Conservation (phyloP, 30 jellyfish, hydroid and myxozoan genomes). For the Cassiopea andromeda region DNA sequence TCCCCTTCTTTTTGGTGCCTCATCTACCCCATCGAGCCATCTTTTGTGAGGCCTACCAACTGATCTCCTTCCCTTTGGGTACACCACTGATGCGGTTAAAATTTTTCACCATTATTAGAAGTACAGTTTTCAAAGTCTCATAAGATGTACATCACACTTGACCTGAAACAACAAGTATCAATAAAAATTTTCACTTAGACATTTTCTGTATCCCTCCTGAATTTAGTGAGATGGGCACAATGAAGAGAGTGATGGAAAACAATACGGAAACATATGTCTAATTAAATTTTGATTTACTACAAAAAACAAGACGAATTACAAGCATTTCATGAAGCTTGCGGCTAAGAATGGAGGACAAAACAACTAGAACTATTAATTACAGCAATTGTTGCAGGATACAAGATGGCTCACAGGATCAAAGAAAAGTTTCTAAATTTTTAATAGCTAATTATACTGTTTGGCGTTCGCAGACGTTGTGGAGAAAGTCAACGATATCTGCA, state of each 20-base stretch:
- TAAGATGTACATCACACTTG: too few relatives aligned
- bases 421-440: slow-evolving; percentile 3
- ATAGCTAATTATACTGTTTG: background rate
- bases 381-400: slow-evolving; percentile 40
- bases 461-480: background rate
- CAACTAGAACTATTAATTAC: slow-evolving; percentile 6
- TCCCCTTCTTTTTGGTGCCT: too few relatives aligned
- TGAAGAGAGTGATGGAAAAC: background rate
- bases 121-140: too few relatives aligned
- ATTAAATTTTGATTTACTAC: slow-evolving; percentile 38
- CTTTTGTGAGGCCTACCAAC: too few relatives aligned
- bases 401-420: slow-evolving; percentile 35
- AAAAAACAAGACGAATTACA: slow-evolving; percentile 1
- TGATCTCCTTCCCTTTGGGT: too few relatives aligned
- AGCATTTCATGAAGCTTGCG: slow-evolving; percentile 25
- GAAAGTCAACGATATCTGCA: background rate
- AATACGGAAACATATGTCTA: slow-evolving; percentile 65
- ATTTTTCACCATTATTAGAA: too few relatives aligned
- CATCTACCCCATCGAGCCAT: too few relatives aligned
- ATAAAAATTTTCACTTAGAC: background rate
- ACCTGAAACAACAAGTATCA: background rate
- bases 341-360: slow-evolving; percentile 20
- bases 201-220: slow-evolving; percentile 25
- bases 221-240: background rate
- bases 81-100: too few relatives aligned